Percentiles rank a stretch among this genome's conserved stretches.
phyloP scores from a whole-genome alignment of 2,888 invertebrate species.

The Microplitis deprimator region DNA sequence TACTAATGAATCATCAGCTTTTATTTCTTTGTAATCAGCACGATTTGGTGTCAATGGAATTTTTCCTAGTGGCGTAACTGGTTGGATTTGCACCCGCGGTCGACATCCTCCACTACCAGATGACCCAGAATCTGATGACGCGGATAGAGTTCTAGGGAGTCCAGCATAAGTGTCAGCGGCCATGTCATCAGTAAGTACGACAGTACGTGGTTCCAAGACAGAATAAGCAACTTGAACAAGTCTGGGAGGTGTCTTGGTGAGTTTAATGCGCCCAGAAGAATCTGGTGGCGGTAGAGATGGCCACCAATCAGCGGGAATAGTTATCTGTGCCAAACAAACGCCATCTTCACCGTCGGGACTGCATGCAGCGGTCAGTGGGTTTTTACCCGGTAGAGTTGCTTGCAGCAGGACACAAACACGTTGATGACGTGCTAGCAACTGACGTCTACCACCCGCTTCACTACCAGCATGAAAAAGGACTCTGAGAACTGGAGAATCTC shows the following conservation, averaged over 20 bases:
- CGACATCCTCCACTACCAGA: constrained; percentile 79
- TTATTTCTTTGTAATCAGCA: constrained; percentile 87
- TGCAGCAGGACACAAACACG: constrained; percentile 87
- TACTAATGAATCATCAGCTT: constrained; percentile 86
- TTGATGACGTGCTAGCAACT: constrained; percentile 78
- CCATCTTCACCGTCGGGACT: constrained; percentile 94
- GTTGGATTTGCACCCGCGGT: constrained; percentile 81
- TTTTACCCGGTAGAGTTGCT: constrained; percentile 76
- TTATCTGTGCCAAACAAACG: constrained; percentile 88
- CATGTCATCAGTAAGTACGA: constrained; percentile 69
- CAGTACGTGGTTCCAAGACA: constrained; percentile 85
- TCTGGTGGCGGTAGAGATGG: constrained; percentile 79
- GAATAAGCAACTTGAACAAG: constrained; percentile 89
- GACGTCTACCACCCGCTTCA: constrained; percentile 85
- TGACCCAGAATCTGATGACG: constrained; percentile 65
- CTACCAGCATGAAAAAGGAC: constrained; percentile 94
- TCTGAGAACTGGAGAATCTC: constrained; percentile 91
- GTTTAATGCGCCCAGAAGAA: constrained; percentile 70
- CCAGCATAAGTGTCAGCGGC: constrained; percentile 39
- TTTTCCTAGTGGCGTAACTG: constrained; percentile 74
- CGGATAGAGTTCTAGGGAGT: constrained; percentile 36
- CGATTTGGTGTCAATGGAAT: constrained; percentile 85
- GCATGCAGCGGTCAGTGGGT: constrained; percentile 87
- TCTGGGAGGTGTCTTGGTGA: constrained; percentile 78
- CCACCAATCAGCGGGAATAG: constrained; percentile 95